These are phyloP conservation scores for Callyntrura sp. DNA, from an alignment of 2,888 invertebrate genomes.

Conservation along the genomic window DNA sequence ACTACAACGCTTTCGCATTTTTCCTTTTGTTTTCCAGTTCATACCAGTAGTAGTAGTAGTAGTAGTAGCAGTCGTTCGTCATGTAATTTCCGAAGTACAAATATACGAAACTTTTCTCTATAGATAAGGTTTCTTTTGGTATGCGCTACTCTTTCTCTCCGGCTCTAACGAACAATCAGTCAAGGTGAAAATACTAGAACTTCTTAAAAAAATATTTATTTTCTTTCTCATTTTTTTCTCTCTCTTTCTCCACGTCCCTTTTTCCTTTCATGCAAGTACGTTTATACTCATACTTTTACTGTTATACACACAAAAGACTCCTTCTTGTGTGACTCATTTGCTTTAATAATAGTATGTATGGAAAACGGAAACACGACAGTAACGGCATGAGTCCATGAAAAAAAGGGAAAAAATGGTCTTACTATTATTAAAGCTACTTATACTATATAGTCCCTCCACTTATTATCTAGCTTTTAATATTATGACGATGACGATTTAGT, in stretches of 20 bases:
- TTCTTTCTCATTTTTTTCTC: conserved; percentile 22
- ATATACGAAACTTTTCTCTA: neutral
- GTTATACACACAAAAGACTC: conserved; percentile 25
- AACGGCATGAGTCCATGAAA: conserved; percentile 16
- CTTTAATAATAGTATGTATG: conserved; percentile 25
- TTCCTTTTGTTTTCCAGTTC: neutral
- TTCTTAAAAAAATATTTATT: conserved; percentile 32
- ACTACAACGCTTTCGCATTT: conserved; percentile 39
- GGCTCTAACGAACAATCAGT: conserved; percentile 36
- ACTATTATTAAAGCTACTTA: neutral
- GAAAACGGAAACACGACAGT: conserved; percentile 24
- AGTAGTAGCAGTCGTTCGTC: too few relatives aligned
- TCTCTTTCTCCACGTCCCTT: neutral
- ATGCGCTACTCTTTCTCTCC: neutral
- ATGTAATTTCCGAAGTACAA: neutral
- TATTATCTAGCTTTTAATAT: neutral
- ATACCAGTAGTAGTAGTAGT: too few relatives aligned
- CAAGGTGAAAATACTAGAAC: conserved; percentile 60
- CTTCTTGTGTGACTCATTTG: conserved; percentile 51
- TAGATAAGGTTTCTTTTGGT: neutral
- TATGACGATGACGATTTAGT: neutral
- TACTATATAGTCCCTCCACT: neutral
- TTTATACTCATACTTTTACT: neutral
- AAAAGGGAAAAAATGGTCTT: conserved; percentile 1
- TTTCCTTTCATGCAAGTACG: neutral